These are phyloP conservation scores for Pelecanoides urinatrix DNA, from an alignment of 2,113 vertebrate genomes.

Conservation along the genomic window DNA sequence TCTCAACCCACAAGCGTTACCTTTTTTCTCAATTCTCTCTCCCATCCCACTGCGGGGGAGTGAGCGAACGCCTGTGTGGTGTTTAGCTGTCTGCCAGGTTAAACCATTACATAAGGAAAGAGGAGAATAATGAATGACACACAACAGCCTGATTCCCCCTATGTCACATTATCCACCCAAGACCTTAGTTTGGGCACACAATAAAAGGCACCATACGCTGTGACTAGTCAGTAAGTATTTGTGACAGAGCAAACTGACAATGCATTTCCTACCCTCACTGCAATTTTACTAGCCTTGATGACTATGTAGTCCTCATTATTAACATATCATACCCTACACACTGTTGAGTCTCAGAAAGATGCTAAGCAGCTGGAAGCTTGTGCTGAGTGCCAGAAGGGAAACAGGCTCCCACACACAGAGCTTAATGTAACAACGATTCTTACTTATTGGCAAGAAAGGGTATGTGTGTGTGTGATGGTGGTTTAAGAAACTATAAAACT, in stretches of 20 bases:
- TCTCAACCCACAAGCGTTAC: background rate
- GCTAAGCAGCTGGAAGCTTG: conserved; percentile 63
- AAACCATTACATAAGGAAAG: background rate
- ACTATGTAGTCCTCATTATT: conserved; percentile 49
- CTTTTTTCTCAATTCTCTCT: background rate
- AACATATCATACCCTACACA: conserved; percentile 54
- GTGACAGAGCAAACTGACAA: conserved; percentile 38
- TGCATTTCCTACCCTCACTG: conserved; percentile 32
- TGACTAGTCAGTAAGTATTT: conserved; percentile 10
- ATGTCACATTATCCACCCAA: background rate
- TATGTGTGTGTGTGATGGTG: background rate
- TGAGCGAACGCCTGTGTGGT: background rate
- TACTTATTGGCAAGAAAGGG: conserved; percentile 16
- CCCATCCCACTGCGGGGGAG: background rate
- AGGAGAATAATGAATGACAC: background rate
- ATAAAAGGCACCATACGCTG: background rate
- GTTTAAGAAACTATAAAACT: conserved; percentile 46
- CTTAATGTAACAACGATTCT: conserved; percentile 40
- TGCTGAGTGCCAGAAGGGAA: conserved; percentile 49
- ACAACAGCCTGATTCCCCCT: background rate
- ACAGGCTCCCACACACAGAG: conserved; percentile 53
- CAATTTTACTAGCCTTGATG: conserved; percentile 36
- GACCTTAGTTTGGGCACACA: background rate
- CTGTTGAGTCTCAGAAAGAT: conserved; percentile 57
- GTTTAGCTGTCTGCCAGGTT: background rate